Conservation (phyloP, 1,140 invertebrate genomes). For the Neotoxoptera formosana region DNA sequence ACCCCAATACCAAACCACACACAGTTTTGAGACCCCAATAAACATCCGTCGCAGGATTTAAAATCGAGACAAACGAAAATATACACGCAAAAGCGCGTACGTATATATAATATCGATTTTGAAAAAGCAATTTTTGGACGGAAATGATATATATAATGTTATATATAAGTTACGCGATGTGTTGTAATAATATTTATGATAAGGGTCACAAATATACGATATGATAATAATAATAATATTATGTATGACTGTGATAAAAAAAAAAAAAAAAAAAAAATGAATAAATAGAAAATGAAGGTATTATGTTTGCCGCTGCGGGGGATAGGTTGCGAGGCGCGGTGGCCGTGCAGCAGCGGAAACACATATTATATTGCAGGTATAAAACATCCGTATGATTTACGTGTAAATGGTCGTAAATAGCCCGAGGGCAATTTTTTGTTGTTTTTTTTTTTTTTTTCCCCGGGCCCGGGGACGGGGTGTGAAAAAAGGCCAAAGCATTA, state of each 20-base stretch:
- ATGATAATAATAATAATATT: not conserved
- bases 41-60: no score
- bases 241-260: conserved; percentile 8
- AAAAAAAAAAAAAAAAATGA: not conserved
- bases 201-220: not conserved
- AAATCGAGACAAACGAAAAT: not conserved
- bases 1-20: no score
- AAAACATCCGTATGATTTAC: conserved; percentile 36
- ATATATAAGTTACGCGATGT: not conserved
- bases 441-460: conserved; percentile 19
- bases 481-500: conserved; percentile 53
- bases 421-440: conserved; percentile 7
- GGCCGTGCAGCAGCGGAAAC: no score
- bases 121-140: not conserved
- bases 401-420: conserved; percentile 54
- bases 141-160: not conserved
- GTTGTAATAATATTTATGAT: not conserved
- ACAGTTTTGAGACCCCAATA: no score
- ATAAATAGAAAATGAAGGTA: conserved; percentile 11
- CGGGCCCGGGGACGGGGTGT: not conserved
- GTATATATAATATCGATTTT: no score
- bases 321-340: not conserved
- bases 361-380: not conserved
- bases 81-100: no score
- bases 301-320: not conserved